These are phyloP conservation scores for Lordiphosa clarofinis DNA, from an alignment of 1,140 invertebrate genomes.

Conservation along the genomic window DNA sequence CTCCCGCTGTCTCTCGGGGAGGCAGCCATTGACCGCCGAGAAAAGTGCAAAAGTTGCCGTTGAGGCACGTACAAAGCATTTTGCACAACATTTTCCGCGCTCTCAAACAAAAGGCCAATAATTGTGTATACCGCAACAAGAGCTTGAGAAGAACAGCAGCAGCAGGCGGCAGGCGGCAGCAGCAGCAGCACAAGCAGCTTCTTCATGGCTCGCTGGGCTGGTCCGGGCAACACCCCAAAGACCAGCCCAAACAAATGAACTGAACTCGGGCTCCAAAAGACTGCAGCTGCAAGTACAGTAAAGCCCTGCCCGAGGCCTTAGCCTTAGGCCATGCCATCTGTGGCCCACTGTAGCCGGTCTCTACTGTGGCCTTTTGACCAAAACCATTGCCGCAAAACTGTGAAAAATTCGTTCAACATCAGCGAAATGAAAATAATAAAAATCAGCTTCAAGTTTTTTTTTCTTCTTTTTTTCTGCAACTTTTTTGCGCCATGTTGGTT, in stretches of 20 bases:
- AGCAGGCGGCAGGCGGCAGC: too few relatives aligned
- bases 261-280: conserved; percentile 30
- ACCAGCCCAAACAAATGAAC: conserved; percentile 52
- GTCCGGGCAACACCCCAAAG: conserved; percentile 68
- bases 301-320: too few relatives aligned
- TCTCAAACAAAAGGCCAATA: conserved; percentile 52
- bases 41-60: conserved; percentile 42
- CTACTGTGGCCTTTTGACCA: conserved; percentile 1
- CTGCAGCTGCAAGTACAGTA: conserved; percentile 16
- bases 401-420: conserved; percentile 73
- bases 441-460: conserved; percentile 48
- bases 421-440: conserved; percentile 54
- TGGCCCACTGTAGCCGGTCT: not conserved
- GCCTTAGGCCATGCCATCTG: too few relatives aligned
- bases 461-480: conserved; percentile 13
- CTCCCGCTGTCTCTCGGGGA: conserved; percentile 1
- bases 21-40: conserved; percentile 53
- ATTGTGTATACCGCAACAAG: conserved; percentile 52
- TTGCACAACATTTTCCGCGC: conserved; percentile 75
- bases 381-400: conserved; percentile 34
- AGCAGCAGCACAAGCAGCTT: conserved; percentile 63
- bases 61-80: conserved; percentile 65
- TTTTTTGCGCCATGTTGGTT: conserved; percentile 65
- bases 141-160: conserved; percentile 26
- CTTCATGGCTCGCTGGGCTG: conserved; percentile 69